Base-by-base conservation (phyloP, 2,113 vertebrate species). In the Pampusana beccarii region DNA sequence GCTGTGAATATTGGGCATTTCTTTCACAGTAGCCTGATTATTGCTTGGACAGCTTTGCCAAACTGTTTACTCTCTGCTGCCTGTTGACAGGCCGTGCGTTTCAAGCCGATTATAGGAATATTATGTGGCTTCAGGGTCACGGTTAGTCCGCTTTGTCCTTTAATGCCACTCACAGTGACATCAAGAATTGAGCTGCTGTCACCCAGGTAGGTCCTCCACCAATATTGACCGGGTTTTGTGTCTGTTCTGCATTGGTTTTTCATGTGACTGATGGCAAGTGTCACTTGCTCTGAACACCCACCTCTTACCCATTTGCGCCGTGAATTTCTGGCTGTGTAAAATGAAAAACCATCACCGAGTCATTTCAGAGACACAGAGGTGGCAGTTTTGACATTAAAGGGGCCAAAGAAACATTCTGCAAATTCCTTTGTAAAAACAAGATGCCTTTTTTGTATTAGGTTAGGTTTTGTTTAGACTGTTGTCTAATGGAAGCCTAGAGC, bases 211-310 rank as follows among this genome's bases (percentile, higher is more conserved):
- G 36, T 82, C 42, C 38, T 29, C 64, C 13, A 26, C 80, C 89
- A 44, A 0, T 11, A 36, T 3, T 36, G 67, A 51, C 4, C 1
- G 25, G 57, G 0, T 65, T 56, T 56, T 42, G 16, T 0, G 0
- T 60, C 77, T 53, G 13, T 88, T 78, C 48, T 84, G 80, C 3
- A 1, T 44, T 67, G 70, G 26, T 8, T 40, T 92, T 89, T 81
- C 33, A 1, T 5, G 64, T 51, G 64, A 11, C 64, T 60, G 83
- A 42, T 3, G 72, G 56, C 38, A 50, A 2, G 28, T 31, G 38
- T 57, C 69, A 65, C 71, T 91, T 77, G 44, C 62, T 74, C 48
- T 38, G 73, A 36, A 48, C 85, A 31, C 28, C n/a, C 28, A 20
- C 73, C 58, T 64, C 61, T 75, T 46, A 26, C 0, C 80, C 11